Evolutionary conservation across 1,140 invertebrate genomes (phyloP), one percentile per base, ranked within the genome.

Genomic region (Lepidurus apus): DNA sequence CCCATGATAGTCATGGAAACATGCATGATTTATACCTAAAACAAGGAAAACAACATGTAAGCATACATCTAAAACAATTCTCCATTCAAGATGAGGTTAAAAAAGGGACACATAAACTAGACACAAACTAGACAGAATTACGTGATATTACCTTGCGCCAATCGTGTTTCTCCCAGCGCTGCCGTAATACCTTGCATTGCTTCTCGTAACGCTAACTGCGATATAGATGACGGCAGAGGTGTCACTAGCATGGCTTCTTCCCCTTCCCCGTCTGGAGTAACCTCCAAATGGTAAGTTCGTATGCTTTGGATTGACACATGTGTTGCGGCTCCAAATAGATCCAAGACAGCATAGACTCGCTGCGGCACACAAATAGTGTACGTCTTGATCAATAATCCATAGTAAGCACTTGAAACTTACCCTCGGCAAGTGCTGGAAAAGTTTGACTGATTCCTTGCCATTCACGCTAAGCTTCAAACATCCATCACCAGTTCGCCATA

Each of bases 1-100:
- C 0, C 93, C 92, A 82, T 91, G 91, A 81, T 86, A 86, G 74
- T 84, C 82, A 82, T 86, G 85, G 81, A 87, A 87, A 53, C 82
- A 82, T 11, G 24, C 17, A 45, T 77, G 76, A 7, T 74, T 73
- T 13, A 45, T 79, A 24, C 44, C 53, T 65, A n/a, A 65, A 65
- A 17, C 53, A 21, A 7, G 13, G 21, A 17, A 65, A 65, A 65
- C 8, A 9, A n/a, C 7, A n/a, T 8, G 17, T n/a, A 1, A 9
- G 21, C 5, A 65, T 21, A 11, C 17, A 2, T 17, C 7, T 0
- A 47, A 47, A 10, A 47, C 1, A 9, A 47, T 6, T 17, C 45
- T 11, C 1, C 1, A 11, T 1, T 47, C 17, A 47, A 7, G 1
- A 2, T 47, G 17, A 47, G 45, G 45, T 4, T 47, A 47, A 10